A percentile compares a stretch with the other conserved stretches of the same genome.
Evolutionary conservation across 2,113 vertebrate genomes (phyloP).

Genomic region (Motacilla tschutschensis): DNA sequence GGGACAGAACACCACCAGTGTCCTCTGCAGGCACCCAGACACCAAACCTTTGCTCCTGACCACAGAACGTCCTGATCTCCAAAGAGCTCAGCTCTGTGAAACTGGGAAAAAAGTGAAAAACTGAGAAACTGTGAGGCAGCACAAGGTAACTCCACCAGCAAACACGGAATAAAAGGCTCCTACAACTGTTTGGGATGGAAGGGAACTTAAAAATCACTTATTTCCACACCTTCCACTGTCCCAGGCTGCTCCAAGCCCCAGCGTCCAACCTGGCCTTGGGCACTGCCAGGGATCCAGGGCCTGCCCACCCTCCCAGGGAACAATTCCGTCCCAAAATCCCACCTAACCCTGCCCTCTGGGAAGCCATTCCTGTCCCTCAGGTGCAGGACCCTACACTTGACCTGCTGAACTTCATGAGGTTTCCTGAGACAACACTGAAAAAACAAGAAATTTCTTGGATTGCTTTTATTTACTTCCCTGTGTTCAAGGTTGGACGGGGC

Average conservation of each 20-base stretch:
- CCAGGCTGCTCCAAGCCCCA: neutral
- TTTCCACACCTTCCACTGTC: neutral
- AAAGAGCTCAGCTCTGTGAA: neutral
- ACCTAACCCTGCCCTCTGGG: accelerated
- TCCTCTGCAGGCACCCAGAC: neutral
- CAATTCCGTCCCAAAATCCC: neutral
- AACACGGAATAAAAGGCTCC: neutral
- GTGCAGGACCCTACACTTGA: neutral
- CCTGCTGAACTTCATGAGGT: neutral
- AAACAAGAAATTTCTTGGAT: neutral
- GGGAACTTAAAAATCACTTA: neutral
- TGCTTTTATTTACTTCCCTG: neutral
- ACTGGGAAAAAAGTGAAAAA: neutral
- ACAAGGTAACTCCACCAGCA: neutral
- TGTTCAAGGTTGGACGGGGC: accelerated
- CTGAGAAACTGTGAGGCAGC: accelerated
- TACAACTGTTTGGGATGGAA: neutral
- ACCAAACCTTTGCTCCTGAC: accelerated
- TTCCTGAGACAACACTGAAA: neutral
- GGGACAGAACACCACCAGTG: neutral
- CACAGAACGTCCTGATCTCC: neutral
- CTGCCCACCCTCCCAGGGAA: neutral
- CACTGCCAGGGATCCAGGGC: neutral
- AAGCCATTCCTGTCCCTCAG: neutral
- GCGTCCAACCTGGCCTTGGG: neutral